Conservation (phyloP, 2,888 invertebrate genomes). For the Didymodactylos carnosus region DNA sequence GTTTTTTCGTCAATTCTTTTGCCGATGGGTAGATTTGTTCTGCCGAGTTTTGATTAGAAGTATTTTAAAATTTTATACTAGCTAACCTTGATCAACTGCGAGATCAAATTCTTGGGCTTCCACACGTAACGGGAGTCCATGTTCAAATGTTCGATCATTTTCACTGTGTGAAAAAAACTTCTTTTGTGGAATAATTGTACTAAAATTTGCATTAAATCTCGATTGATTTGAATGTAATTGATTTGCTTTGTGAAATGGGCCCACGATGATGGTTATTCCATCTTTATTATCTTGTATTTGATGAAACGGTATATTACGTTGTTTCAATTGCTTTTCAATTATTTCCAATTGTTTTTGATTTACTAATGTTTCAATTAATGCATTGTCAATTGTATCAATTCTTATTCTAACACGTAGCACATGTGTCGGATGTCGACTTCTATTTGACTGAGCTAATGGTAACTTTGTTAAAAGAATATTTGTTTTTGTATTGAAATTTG, state of each 20-base stretch:
- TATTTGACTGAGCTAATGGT: too few relatives aligned
- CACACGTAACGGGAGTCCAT: not conserved
- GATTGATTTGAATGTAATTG: not conserved
- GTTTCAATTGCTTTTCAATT: not conserved
- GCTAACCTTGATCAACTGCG: not conserved
- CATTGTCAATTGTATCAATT: not conserved
- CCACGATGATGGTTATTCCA: not conserved
- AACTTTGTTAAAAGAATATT: too few relatives aligned
- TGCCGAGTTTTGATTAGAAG: too few relatives aligned
- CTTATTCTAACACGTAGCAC: not conserved
- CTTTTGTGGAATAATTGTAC: not conserved
- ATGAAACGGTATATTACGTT: not conserved
- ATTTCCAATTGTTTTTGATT: not conserved
- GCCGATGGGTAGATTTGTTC: too few relatives aligned
- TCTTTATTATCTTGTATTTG: not conserved
- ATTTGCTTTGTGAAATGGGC: not conserved
- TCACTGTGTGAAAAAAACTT: too few relatives aligned
- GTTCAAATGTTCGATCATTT: not conserved
- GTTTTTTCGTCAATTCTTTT: too few relatives aligned
- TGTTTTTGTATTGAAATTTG: too few relatives aligned
- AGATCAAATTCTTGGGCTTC: not conserved
- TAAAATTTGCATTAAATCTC: not conserved
- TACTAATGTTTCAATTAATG: not conserved
- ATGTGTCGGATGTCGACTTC: too few relatives aligned
- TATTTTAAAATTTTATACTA: too few relatives aligned